Conservation (phyloP, 1,140 invertebrate genomes). For the Paracyclopina nana region DNA sequence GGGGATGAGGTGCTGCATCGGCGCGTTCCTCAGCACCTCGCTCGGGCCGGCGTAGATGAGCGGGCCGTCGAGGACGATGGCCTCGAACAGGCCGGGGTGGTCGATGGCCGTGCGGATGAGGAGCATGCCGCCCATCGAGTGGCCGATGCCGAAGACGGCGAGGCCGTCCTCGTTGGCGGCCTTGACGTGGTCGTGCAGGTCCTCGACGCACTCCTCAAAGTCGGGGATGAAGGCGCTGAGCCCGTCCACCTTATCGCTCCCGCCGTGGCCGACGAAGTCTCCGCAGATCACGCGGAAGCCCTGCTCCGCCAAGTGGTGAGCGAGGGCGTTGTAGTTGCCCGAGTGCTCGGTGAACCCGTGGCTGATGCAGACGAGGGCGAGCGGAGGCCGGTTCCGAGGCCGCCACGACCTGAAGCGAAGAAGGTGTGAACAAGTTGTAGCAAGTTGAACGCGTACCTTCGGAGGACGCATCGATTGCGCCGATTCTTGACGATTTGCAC, state of each 20-base stretch:
- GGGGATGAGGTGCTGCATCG: too few relatives aligned
- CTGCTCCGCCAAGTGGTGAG: background rate
- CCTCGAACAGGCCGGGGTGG: background rate
- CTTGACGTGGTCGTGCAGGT: background rate
- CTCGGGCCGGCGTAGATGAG: conserved; percentile 4
- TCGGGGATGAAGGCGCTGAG: background rate
- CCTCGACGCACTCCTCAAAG: conserved; percentile 11
- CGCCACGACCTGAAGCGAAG: too few relatives aligned
- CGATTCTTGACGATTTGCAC: too few relatives aligned
- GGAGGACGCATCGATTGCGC: too few relatives aligned
- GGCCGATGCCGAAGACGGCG: background rate
- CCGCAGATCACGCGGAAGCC: background rate
- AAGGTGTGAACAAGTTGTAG: too few relatives aligned
- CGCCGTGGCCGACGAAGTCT: conserved; percentile 9
- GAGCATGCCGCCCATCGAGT: conserved; percentile 13
- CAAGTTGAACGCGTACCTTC: too few relatives aligned
- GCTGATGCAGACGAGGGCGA: conserved; percentile 7
- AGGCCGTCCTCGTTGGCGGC: background rate
- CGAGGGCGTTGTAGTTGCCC: background rate
- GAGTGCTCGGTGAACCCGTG: conserved; percentile 13
- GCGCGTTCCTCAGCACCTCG: too few relatives aligned
- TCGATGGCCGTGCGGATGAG: background rate
- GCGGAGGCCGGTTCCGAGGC: too few relatives aligned
- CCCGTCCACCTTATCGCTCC: background rate
- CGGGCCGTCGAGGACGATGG: conserved; percentile 1